Base-by-base conservation (phyloP, 2,113 vertebrate genomes). In the Gobiocypris rarus region DNA sequence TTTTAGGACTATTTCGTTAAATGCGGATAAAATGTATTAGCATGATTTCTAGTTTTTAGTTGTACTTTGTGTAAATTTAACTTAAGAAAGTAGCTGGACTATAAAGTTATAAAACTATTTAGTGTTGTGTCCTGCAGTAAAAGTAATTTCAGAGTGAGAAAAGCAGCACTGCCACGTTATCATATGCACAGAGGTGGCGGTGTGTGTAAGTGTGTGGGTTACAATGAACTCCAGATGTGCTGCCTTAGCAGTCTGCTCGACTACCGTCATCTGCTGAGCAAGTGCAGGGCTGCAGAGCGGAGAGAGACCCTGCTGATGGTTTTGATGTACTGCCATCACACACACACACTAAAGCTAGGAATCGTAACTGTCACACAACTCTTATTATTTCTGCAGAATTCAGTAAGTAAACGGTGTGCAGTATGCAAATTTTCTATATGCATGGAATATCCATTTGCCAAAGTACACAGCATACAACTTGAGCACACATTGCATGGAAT, bases 181-280 rank as follows among this genome's bases (percentile, higher is more conserved):
- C 83, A 71, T 43, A 14, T 9, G 38, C 14, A 24, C 8, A 22
- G 63, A 58, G 63, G 79, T 56, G 34, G 34, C 26, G 26, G 73
- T 74, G 74, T 48, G 38, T 75, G 75, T 43, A 74, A 73, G 78
- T 73, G 63, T n/a, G 19, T 84, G 83, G 41, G 24, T 43, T 22
- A 54, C 85, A 61, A 90, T 86, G 28, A 69, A 83, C 41, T 81
- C 82, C 89, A 90, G 87, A 88, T 90, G 88, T 90, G 75, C 19
- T 76, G 79, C 43, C 65, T 56, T 38, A 76, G 59, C 56, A 38
- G 41, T 70, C 56, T 52, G 83, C 61, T 63, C 41, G 5, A 79
- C 58, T 45, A 19, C 24, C 50, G 45, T 84, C 65, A 59, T 81
- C 45, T 76, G 80, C 81, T 83, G 52, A 89, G 85, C 83, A 88